Evolutionary conservation across 2,888 invertebrate species (phyloP).

Genomic region (Diaperis boleti): DNA sequence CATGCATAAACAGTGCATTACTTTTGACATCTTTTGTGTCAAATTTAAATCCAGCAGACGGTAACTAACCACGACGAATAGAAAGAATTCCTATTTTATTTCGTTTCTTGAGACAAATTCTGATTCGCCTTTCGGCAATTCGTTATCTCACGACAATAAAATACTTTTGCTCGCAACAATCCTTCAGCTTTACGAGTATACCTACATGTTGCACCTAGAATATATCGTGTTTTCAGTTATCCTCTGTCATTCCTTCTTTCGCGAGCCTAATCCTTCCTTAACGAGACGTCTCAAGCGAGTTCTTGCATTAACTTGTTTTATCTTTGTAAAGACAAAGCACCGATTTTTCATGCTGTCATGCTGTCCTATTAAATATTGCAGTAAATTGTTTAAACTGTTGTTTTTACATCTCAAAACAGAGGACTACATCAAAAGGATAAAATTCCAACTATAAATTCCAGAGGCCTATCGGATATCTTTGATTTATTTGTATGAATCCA

Average conservation of each 20-base stretch:
- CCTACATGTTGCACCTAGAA: constrained; percentile 31
- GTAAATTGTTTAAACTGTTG: too few relatives aligned
- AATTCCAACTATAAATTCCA: too few relatives aligned
- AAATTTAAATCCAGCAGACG: constrained; percentile 34
- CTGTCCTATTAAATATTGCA: too few relatives aligned
- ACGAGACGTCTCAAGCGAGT: constrained; percentile 12
- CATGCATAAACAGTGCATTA: constrained; percentile 36
- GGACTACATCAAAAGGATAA: too few relatives aligned
- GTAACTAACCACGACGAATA: constrained; percentile 35
- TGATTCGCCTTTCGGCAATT: constrained; percentile 36
- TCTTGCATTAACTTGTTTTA: constrained; percentile 1
- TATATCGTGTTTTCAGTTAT: constrained; percentile 31
- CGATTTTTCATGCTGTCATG: neutral
- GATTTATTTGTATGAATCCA: too few relatives aligned
- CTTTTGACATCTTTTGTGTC: constrained; percentile 35
- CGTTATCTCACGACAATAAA: constrained; percentile 25
- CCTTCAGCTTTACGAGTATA: constrained; percentile 23
- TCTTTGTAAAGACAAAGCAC: neutral
- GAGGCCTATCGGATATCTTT: too few relatives aligned
- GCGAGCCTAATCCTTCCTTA: constrained; percentile 17
- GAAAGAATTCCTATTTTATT: constrained; percentile 27
- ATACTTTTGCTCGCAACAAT: constrained; percentile 23
- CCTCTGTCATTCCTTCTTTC: constrained; percentile 16
- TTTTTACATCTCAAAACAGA: too few relatives aligned
- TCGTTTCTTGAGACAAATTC: constrained; percentile 18